A percentile compares a stretch with the other conserved stretches of the same genome.
phyloP scores from a whole-genome alignment of 2,797 vertebrate species.

The Pogonophryne albipinna region DNA sequence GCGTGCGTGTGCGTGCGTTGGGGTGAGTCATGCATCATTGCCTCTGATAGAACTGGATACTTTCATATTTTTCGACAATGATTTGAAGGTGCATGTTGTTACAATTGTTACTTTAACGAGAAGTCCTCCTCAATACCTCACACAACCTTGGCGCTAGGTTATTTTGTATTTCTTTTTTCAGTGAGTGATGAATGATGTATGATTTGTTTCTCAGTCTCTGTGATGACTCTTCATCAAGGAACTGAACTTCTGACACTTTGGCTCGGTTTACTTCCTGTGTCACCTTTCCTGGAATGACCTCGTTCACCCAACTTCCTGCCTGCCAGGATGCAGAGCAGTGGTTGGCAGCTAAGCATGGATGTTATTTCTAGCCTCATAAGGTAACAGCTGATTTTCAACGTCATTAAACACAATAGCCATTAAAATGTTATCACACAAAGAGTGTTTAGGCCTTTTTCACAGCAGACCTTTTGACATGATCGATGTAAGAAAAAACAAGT shows the following conservation, averaged over 20 bases:
- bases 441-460: constrained; percentile 1
- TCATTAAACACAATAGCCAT: constrained; percentile 30
- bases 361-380: constrained; percentile 67
- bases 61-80: background rate
- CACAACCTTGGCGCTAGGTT: background rate
- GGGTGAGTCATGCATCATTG: constrained; percentile 31
- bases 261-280: constrained; percentile 69
- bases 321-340: constrained; percentile 71
- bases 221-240: constrained; percentile 48
- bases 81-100: constrained; percentile 8
- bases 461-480: background rate
- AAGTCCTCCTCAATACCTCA: background rate
- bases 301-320: constrained; percentile 75
- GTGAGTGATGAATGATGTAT: constrained; percentile 1
- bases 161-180: constrained; percentile 8
- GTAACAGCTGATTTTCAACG: constrained; percentile 29
- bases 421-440: constrained; percentile 5
- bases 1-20: background rate
- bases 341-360: constrained; percentile 46
- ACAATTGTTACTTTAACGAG: background rate
- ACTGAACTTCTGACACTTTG: constrained; percentile 62
- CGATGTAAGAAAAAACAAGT: background rate
- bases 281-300: constrained; percentile 64
- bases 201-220: constrained; percentile 7
- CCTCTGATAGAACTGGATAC: constrained; percentile 20